Evolutionary conservation across 2,113 vertebrate species (phyloP).

Genomic region (Sialia sialis): DNA sequence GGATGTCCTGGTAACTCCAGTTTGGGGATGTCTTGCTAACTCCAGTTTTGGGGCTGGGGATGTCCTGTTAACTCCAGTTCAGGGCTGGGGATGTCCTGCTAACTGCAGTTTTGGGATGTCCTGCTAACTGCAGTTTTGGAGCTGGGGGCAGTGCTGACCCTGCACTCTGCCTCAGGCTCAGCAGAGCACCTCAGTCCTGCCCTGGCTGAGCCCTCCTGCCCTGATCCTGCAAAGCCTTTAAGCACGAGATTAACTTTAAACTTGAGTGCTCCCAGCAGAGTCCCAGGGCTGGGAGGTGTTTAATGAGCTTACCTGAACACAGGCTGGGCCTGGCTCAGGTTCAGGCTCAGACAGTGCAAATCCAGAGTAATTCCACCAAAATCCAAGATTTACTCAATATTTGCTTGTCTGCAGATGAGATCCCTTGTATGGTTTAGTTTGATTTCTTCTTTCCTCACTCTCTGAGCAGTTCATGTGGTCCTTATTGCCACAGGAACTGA

Average conservation of each 20-base stretch:
- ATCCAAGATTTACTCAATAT: constrained; percentile 5
- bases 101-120: too few relatives aligned
- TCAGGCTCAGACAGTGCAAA: neutral
- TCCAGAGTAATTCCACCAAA: constrained; percentile 15
- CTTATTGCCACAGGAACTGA: neutral
- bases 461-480: neutral
- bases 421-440: neutral
- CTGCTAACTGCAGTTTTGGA: too few relatives aligned
- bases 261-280: neutral
- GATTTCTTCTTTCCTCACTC: neutral
- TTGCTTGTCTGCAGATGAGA: constrained; percentile 1
- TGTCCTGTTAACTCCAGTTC: too few relatives aligned
- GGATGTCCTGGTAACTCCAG: too few relatives aligned
- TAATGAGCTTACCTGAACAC: constrained; percentile 21
- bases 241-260: neutral
- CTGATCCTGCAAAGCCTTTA: constrained; percentile 5
- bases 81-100: too few relatives aligned
- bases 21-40: too few relatives aligned
- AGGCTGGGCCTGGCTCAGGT: neutral
- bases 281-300: neutral
- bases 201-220: neutral
- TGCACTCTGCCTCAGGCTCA: neutral
- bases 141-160: neutral
- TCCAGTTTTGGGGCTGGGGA: too few relatives aligned
- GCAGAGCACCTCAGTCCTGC: neutral